Base-by-base conservation (phyloP, 2,797 vertebrate species). In the Fistularia commersonii region DNA sequence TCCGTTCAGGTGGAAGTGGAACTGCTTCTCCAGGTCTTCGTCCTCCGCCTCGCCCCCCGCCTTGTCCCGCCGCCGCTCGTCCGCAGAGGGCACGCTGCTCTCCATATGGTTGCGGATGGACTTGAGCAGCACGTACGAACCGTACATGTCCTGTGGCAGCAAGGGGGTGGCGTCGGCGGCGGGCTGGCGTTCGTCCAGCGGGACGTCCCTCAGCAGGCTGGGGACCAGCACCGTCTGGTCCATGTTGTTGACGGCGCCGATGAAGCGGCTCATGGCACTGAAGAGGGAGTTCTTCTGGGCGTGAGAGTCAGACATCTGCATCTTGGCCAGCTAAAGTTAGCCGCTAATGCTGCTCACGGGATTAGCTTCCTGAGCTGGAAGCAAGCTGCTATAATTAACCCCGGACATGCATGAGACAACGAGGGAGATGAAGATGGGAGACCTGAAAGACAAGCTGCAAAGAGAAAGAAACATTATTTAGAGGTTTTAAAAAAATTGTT, bases 171-270 rank as follows among this genome's bases (percentile, higher is more conserved):
- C 5, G 74, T 12, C 44, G 69, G 79, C 51, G 50, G 31, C n/a
- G 42, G 69, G 79, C 51, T 50, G 31, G 32, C 14, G n/a, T 6
- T 36, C 85, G 2, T 92, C 89, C 69, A 93, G 76, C 1, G 92
- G 93, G 72, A 96, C 89, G 44, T 97, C 94, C 60, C 94, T 89
- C 73, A 97, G 88, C 75, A 97, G 83, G 73, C 92, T 98, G 45
- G 95, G 95, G 66, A 97, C 92, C 95, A 98, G 94, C 65, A 98
- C 93, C 0, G 93, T 97, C 87, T 96, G 94, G 85, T 98, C 95
- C 95, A 98, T 98, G 87, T 95, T 95, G 79, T 94, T 96, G 52
- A 96, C 94, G 0, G 95, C 94, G 7, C 93, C 93, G 13, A 97
- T 94, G 79, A 98, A 97, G 62, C 94, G 91, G 79, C 88, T 93